phyloP scores from a whole-genome alignment of 2,113 vertebrate genomes.

The Xerus inauris region DNA sequence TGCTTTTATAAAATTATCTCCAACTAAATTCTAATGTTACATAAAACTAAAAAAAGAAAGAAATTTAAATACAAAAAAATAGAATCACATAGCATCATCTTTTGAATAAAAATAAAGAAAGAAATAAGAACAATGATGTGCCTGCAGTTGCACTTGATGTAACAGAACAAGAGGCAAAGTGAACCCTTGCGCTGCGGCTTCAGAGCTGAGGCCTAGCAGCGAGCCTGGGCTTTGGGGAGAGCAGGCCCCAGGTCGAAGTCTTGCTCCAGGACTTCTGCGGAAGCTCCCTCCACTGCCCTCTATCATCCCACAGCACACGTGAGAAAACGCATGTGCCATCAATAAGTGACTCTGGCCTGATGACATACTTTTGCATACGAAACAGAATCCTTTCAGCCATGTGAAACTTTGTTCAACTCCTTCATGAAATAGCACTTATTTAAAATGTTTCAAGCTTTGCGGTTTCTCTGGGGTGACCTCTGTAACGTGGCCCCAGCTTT shows the following conservation, averaged over 20 bases:
- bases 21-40: too few species aligned
- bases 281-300: not conserved
- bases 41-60: too few species aligned
- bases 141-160: fast-evolving
- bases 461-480: not conserved
- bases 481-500: not conserved
- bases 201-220: too few species aligned
- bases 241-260: not conserved
- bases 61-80: too few species aligned
- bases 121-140: too few species aligned
- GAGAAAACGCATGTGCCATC: not conserved
- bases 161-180: not conserved
- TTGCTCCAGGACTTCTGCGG: not conserved
- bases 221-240: not conserved
- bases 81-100: too few species aligned
- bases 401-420: fast-evolving
- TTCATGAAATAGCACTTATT: not conserved
- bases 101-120: too few species aligned
- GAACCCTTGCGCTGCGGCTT: fast-evolving
- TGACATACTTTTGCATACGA: not conserved
- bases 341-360: not conserved
- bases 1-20: too few species aligned
- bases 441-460: not conserved
- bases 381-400: not conserved
- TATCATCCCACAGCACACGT: not conserved